Percentiles rank a stretch among this genome's conserved stretches.
Evolutionary conservation across 2,888 invertebrate genomes (phyloP).

Genomic region (Ferdinandea cuprea): DNA sequence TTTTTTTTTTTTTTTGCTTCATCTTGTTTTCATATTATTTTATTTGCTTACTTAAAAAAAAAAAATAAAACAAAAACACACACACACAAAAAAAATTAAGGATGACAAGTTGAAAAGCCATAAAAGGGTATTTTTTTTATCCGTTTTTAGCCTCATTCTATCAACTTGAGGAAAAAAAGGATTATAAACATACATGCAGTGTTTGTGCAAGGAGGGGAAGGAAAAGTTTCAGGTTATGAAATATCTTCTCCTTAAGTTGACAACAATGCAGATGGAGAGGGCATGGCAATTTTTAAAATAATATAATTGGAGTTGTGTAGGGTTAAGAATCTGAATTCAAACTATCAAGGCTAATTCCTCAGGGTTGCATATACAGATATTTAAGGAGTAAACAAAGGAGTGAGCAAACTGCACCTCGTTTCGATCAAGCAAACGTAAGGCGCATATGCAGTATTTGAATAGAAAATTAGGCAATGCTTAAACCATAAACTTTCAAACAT

Average conservation of each 20-base stretch:
- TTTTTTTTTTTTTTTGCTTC: slow-evolving; percentile 13
- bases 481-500: no score
- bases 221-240: neutral
- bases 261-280: neutral
- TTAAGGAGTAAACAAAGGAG: no score
- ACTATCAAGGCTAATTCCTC: no score
- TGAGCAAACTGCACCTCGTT: no score
- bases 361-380: no score
- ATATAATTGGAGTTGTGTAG: neutral
- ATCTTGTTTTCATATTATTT: slow-evolving; percentile 1
- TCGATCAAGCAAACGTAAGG: no score
- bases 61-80: no score
- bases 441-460: no score
- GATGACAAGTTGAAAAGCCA: slow-evolving; percentile 32
- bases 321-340: no score
- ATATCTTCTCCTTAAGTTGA: neutral
- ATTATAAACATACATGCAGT: no score
- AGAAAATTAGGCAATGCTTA: no score
- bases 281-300: neutral
- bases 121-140: slow-evolving; percentile 27
- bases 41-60: neutral
- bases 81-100: neutral
- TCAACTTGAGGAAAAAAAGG: slow-evolving; percentile 18
- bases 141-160: slow-evolving; percentile 9
- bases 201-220: neutral